Evolutionary conservation across 2,888 invertebrate genomes (phyloP).

Genomic region (Spilosoma lubricipeda): DNA sequence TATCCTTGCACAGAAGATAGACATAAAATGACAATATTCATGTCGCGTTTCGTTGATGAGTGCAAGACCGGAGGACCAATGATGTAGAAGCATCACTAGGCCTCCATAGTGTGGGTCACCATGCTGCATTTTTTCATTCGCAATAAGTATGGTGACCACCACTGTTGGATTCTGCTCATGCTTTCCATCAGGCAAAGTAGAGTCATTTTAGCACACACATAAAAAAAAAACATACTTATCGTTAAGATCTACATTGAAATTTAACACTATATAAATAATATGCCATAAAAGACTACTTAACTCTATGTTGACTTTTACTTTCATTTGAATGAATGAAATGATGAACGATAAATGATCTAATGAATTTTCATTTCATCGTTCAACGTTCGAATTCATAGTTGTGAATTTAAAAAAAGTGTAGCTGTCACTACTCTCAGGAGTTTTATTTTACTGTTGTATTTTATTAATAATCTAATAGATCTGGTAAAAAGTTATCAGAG

Average conservation of each 20-base stretch:
- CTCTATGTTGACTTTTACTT: not conserved
- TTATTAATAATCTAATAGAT: not conserved
- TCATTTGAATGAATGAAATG: not conserved
- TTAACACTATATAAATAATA: not conserved
- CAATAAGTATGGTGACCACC: too few species aligned
- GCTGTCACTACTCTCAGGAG: not conserved
- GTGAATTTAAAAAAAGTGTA: not conserved
- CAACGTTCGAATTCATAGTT: not conserved
- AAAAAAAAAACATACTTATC: not conserved
- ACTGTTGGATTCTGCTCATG: too few species aligned
- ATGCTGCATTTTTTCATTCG: too few species aligned
- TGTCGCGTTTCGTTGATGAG: too few species aligned
- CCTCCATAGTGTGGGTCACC: too few species aligned
- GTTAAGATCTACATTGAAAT: not conserved
- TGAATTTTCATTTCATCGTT: not conserved
- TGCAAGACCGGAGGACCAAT: too few species aligned
- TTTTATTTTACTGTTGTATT: not conserved
- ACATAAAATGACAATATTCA: too few species aligned
- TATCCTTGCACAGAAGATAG: too few species aligned
- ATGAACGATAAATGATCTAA: not conserved
- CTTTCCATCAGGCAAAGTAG: too few species aligned
- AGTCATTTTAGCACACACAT: too few species aligned
- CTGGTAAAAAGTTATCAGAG: not conserved
- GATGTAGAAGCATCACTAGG: too few species aligned
- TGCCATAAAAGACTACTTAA: not conserved